Conservation (phyloP, 2,888 invertebrate species). For the Bibio marci region DNA sequence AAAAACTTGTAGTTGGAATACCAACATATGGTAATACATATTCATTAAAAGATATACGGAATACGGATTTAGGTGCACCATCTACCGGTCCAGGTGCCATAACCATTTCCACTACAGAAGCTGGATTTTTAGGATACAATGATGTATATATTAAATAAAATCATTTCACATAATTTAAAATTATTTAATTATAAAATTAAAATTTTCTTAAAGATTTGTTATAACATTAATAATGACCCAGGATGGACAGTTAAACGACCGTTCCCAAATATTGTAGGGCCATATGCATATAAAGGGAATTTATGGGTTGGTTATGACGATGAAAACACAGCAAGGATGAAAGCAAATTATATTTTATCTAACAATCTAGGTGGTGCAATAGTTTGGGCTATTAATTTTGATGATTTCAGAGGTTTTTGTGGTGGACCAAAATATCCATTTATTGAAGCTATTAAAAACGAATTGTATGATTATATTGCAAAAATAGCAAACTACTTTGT, state of each 20-base stretch:
- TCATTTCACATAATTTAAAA: too few relatives aligned
- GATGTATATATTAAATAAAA: constrained; percentile 62
- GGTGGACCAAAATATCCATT: constrained; percentile 74
- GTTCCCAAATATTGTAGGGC: constrained; percentile 69
- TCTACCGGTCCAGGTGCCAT: constrained; percentile 82
- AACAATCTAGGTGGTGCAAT: constrained; percentile 61
- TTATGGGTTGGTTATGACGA: constrained; percentile 94
- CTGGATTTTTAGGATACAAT: constrained; percentile 83
- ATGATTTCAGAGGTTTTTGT: constrained; percentile 84
- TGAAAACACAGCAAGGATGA: constrained; percentile 60
- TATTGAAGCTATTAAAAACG: constrained; percentile 79
- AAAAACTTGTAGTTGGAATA: constrained; percentile 70
- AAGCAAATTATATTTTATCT: constrained; percentile 71
- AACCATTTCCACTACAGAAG: constrained; percentile 80
- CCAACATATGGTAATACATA: constrained; percentile 84
- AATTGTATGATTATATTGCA: constrained; percentile 43
- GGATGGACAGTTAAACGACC: constrained; percentile 73
- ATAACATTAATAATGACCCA: constrained; percentile 49
- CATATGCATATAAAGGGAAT: constrained; percentile 70
- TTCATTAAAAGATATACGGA: constrained; percentile 71
- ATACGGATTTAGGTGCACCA: constrained; percentile 67
- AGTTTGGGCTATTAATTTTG: constrained; percentile 69
- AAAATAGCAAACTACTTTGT: constrained; percentile 20
- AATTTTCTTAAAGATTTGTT: constrained; percentile 55
- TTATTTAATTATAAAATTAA: too few relatives aligned